Evolutionary conservation across 2,797 vertebrate species (phyloP).

Genomic region (Crenuchus spilurus): DNA sequence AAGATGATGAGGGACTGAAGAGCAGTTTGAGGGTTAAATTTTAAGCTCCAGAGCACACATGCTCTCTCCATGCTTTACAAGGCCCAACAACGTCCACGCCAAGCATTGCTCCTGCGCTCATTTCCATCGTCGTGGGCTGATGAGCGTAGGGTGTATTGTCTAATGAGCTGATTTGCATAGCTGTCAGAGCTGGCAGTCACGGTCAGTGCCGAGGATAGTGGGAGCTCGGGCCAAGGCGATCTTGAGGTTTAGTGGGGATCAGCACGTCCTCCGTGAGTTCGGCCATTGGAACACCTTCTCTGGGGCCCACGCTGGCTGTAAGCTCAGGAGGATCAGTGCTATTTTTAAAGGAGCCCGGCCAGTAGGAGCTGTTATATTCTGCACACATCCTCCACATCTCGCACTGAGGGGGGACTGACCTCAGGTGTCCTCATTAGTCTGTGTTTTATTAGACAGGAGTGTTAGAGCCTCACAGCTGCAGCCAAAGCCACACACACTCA

Average conservation of each 20-base stretch:
- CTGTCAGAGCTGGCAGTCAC: constrained; percentile 31
- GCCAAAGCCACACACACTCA: constrained; percentile 24
- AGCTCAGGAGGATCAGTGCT: background rate
- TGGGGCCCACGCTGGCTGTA: constrained; percentile 15
- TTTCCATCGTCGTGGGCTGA: constrained; percentile 20
- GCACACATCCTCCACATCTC: constrained; percentile 32
- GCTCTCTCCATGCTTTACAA: constrained; percentile 15
- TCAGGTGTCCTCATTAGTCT: constrained; percentile 74
- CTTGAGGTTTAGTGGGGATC: constrained; percentile 29
- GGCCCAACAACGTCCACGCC: constrained; percentile 1
- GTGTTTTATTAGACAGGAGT: constrained; percentile 56
- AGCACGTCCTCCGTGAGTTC: constrained; percentile 16
- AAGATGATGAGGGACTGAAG: too few species aligned
- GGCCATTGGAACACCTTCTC: background rate
- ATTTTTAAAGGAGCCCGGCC: constrained; percentile 19
- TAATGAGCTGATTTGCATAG: constrained; percentile 52
- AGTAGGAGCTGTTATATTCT: constrained; percentile 45
- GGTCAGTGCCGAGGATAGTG: constrained; percentile 10
- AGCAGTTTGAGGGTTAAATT: background rate
- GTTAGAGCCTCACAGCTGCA: constrained; percentile 58
- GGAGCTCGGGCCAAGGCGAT: background rate
- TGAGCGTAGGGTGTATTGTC: constrained; percentile 26
- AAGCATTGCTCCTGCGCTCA: constrained; percentile 15
- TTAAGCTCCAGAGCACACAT: background rate
- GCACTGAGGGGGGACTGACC: constrained; percentile 56